Base-by-base conservation (phyloP, 2,888 invertebrate genomes). In the Molanna angustata region DNA sequence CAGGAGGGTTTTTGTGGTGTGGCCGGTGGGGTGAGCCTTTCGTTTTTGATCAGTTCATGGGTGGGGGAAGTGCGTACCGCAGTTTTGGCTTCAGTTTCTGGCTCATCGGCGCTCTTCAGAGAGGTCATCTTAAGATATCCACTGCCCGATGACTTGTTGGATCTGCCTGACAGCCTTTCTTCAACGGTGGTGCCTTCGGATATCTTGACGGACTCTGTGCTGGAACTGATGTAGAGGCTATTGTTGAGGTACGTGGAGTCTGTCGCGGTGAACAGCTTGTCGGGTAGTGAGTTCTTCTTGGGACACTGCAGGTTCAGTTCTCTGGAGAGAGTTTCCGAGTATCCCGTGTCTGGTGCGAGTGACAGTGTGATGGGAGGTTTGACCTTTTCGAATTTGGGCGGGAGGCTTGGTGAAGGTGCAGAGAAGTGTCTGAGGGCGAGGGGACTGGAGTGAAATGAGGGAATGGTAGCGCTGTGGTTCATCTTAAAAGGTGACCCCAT, bases 91-190 rank as follows among this genome's bases (percentile, higher is more conserved):
- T 41, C 41, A 2, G 4, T 13, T 32, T 18, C 4, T 20, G 13
- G 7, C 17, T 35, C 39, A 11, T 22, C 39, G 7, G 2, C 20
- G 19, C 21, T 47, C 14, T 17, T 32, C 20, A 35, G 13, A 18
- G 47, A 20, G 16, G 37, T 21, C 76, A 76, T 76, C 58, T 73
- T 68, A 59, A 76, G 71, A 65, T 76, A 76, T 9, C 74, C 76
- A 64, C 71, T 69, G 2, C 39, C 35, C 62, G 69, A 68, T 52
- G 74, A 73, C 55, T 67, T 69, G 57, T 65, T 69, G 18, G 72
- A 73, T 60, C 71, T 70, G 60, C 72, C 72, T 21, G 74, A 74
- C 33, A 70, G 70, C 50, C 74, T 71, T 54, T 73, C 73, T 66
- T 72, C 73, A 40, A 64, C n/a, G 67, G 21, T 16, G 13, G 32